Evolutionary conservation across 2,113 vertebrate species (phyloP).

Genomic region (Regulus satrapa): DNA sequence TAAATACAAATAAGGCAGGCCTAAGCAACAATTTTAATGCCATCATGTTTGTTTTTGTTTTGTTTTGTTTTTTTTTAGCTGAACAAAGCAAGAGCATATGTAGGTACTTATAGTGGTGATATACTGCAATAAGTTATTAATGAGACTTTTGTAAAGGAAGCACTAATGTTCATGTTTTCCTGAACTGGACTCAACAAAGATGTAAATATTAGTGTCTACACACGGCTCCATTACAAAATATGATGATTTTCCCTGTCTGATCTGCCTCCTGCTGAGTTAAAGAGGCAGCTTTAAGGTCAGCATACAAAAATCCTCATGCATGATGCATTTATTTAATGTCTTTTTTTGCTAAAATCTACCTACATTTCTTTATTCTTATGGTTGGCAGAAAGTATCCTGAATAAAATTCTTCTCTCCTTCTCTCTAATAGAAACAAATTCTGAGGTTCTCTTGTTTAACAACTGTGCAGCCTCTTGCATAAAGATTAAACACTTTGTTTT

Average conservation of each 20-base stretch:
- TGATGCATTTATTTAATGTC: slow-evolving; percentile 18
- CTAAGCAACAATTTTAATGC: neutral
- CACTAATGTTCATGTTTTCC: neutral
- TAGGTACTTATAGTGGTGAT: neutral
- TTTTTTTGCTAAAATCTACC: slow-evolving; percentile 20
- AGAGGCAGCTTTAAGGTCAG: neutral
- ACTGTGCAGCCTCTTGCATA: slow-evolving; percentile 67
- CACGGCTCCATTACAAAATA: neutral
- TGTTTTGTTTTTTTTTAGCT: neutral
- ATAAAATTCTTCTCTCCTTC: slow-evolving; percentile 54
- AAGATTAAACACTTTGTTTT: slow-evolving; percentile 74
- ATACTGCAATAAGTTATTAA: neutral
- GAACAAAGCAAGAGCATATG: neutral
- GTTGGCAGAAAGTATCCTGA: slow-evolving; percentile 15
- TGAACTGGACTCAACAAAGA: neutral
- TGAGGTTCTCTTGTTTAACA: slow-evolving; percentile 65
- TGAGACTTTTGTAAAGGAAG: neutral
- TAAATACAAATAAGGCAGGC: neutral
- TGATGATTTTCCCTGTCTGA: neutral
- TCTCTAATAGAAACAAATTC: slow-evolving; percentile 38
- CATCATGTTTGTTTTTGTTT: no score
- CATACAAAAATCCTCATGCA: neutral
- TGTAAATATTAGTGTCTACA: neutral
- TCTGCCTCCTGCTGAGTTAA: slow-evolving; percentile 39
- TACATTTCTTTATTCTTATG: slow-evolving; percentile 40